Percentiles rank a stretch among this genome's conserved stretches.
phyloP scores from a whole-genome alignment of 2,888 invertebrate genomes.

The Stratiomys singularior region DNA sequence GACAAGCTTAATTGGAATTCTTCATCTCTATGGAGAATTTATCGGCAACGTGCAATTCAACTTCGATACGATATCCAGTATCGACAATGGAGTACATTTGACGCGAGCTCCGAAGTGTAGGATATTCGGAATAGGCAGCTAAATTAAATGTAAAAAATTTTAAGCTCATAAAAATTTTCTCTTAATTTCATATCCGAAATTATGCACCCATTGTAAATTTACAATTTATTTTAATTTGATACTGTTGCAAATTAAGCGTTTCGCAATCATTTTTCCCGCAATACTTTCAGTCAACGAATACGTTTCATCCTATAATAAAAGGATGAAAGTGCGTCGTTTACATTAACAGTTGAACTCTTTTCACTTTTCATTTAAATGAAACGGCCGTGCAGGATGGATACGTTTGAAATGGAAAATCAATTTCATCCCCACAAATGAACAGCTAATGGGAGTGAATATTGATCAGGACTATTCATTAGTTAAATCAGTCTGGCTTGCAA shows the following conservation, averaged over 20 bases:
- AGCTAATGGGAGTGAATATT: not conserved
- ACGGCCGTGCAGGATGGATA: not conserved
- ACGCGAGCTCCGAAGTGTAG: not conserved
- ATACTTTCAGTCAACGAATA: not conserved
- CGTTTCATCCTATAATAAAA: no score
- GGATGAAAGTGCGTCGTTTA: not conserved
- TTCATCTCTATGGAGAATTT: not conserved
- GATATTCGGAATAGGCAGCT: not conserved
- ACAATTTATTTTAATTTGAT: no score
- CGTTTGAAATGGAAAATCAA: not conserved
- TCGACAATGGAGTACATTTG: not conserved
- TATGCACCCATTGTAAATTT: not conserved
- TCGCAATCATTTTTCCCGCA: no score
- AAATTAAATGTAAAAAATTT: not conserved
- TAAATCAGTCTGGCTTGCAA: conserved; percentile 12
- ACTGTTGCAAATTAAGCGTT: no score
- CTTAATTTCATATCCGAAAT: not conserved
- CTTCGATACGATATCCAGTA: not conserved
- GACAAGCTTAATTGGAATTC: conserved; percentile 36
- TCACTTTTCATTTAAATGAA: not conserved
- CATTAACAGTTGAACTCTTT: not conserved
- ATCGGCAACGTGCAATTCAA: not conserved
- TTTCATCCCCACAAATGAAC: not conserved
- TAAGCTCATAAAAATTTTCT: not conserved
- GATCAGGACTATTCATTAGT: conserved; percentile 17